Base-by-base conservation (phyloP, 2,113 vertebrate genomes). In the Podilymbus podiceps region DNA sequence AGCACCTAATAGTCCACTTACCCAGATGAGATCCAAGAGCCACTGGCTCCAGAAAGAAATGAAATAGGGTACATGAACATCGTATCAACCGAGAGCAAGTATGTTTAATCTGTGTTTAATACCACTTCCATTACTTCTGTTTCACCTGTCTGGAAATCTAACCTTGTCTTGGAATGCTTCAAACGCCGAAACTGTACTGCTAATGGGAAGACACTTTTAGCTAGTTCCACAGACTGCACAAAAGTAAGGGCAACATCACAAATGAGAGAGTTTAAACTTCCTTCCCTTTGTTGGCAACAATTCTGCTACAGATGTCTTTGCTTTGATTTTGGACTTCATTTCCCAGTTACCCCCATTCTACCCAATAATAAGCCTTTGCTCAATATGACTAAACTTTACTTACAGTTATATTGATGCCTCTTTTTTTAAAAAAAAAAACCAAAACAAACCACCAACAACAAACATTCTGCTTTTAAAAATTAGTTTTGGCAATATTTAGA, bases 1-100 rank as follows among this genome's bases (percentile, higher is more conserved):
- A 83, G 24, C 35, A 71, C 13, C 15, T 40, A 59, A 59, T 17
- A 50, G 28, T 22, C 25, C 76, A 80, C 91, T 96, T 98, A 99
- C 98, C 98, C 86, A 98, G 40, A 80, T 97, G 98, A 10, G 95
- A 82, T 31, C 96, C 46, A 64, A 94, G 92, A 42, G 98, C 97
- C 95, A 98, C 97, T 23, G 55, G 28, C 98, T 89, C 98, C 98
- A 99, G 30, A 98, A 18, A 3, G 90, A 44, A 28, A 98, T 28
- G 12, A 98, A 46, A 86, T 97, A 98, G 5, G 98, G 98, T 1
- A 30, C 15, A 52, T 89, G 58, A 66, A 98, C 85, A 0, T 98
- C 96, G 4, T 95, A 77, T 98, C 98, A 98, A n/a, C 95, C 77
- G n/a, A 98, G 97, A 27, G 69, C 93, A 72, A 98, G 93, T 30